Evolutionary conservation across 2,888 invertebrate species (phyloP).

Genomic region (Perdita meconis): DNA sequence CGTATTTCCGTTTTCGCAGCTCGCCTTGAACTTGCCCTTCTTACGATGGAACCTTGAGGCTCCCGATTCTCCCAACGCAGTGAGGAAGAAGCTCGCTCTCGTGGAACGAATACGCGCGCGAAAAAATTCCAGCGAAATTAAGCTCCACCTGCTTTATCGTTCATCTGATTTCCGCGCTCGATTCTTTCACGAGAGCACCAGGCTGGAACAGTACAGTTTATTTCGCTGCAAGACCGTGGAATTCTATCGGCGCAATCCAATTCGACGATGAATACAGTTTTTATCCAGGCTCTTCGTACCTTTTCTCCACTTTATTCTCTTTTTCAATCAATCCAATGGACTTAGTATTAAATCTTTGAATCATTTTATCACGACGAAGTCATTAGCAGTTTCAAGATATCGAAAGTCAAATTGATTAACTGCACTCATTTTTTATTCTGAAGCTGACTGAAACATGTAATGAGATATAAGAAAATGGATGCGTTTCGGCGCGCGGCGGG

Average conservation of each 20-base stretch:
- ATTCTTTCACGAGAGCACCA: background rate
- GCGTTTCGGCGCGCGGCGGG: too few relatives aligned
- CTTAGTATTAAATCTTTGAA: too few relatives aligned
- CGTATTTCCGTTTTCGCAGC: slow-evolving; percentile 62
- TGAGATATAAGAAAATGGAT: too few relatives aligned
- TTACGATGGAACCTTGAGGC: slow-evolving; percentile 36
- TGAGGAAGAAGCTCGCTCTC: background rate
- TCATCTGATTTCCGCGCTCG: background rate
- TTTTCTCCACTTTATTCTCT: background rate
- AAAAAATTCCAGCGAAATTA: background rate
- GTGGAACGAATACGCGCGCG: background rate
- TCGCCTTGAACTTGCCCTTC: slow-evolving; percentile 66
- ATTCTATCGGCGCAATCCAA: background rate
- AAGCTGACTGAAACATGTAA: too few relatives aligned
- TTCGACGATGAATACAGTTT: background rate
- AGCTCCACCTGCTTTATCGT: background rate
- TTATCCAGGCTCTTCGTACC: background rate
- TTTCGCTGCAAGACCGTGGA: background rate
- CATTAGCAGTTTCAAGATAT: too few relatives aligned
- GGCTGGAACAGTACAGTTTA: slow-evolving; percentile 8
- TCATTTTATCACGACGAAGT: too few relatives aligned
- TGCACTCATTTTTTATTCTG: too few relatives aligned
- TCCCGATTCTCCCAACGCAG: slow-evolving; percentile 9
- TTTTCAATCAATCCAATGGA: too few relatives aligned
- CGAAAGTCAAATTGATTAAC: too few relatives aligned